phyloP scores from a whole-genome alignment of 2,888 invertebrate species.

The Blera fallax region DNA sequence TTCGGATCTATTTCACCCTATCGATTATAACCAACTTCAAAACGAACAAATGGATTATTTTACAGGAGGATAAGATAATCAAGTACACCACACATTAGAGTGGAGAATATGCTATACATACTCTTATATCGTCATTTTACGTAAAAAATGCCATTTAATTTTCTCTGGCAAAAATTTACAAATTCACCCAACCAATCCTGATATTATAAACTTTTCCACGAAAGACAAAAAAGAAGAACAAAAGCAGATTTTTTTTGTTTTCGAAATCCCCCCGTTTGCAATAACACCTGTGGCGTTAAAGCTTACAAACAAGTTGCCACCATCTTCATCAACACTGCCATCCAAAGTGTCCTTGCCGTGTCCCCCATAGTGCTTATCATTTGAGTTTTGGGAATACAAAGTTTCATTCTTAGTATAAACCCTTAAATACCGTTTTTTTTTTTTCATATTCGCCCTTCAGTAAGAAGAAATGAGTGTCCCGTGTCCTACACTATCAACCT shows the following conservation, averaged over 20 bases:
- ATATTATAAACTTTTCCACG: neutral
- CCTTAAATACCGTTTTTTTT: neutral
- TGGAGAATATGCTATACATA: neutral
- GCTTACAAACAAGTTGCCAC: constrained; percentile 29
- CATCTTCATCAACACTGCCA: neutral
- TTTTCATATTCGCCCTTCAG: neutral
- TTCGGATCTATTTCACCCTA: no score
- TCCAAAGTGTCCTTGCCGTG: neutral
- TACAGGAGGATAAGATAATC: no score
- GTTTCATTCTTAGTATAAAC: neutral
- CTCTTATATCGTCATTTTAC: neutral
- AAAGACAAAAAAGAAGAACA: neutral
- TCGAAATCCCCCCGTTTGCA: constrained; percentile 33
- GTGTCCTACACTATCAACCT: neutral
- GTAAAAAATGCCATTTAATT: neutral
- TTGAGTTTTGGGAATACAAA: neutral
- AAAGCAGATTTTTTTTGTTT: neutral
- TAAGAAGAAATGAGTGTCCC: neutral
- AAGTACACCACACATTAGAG: neutral
- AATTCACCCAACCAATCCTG: neutral
- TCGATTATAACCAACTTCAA: no score
- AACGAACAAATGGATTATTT: no score
- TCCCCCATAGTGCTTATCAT: neutral
- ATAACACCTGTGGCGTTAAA: constrained; percentile 47
- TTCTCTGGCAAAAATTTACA: neutral